phyloP scores from a whole-genome alignment of 2,113 vertebrate genomes.

The Thermophis baileyi region DNA sequence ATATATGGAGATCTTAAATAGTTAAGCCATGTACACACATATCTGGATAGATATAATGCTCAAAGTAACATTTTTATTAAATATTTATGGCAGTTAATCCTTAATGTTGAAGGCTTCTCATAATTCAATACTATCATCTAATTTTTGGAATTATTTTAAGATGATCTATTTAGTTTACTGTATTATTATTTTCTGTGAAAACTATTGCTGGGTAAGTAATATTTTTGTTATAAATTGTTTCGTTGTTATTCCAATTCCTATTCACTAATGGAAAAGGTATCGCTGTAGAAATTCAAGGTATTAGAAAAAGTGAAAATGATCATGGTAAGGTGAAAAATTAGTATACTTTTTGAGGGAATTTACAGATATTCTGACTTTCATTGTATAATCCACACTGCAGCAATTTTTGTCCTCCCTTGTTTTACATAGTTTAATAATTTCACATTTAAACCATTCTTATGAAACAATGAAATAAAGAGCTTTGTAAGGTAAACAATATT shows the following conservation, averaged over 20 bases:
- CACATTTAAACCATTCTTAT: background rate
- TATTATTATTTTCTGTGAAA: background rate
- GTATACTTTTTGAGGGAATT: background rate
- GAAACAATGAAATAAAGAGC: background rate
- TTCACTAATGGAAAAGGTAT: background rate
- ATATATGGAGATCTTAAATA: background rate
- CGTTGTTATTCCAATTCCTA: background rate
- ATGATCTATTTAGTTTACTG: background rate
- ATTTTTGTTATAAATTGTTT: background rate
- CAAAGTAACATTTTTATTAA: background rate
- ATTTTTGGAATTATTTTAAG: background rate
- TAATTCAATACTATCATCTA: background rate
- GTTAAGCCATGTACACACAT: background rate
- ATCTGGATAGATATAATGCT: background rate
- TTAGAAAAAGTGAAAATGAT: background rate
- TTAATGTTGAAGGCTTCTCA: background rate
- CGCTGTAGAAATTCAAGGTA: background rate
- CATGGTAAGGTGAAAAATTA: background rate
- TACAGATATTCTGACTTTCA: background rate
- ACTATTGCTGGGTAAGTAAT: background rate
- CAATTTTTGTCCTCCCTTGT: background rate
- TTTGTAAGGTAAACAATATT: background rate
- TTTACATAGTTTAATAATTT: background rate
- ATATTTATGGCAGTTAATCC: background rate
- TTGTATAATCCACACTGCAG: background rate